phyloP scores from a whole-genome alignment of 2,797 vertebrate species.

The Pseudotriccus pelzelni region DNA sequence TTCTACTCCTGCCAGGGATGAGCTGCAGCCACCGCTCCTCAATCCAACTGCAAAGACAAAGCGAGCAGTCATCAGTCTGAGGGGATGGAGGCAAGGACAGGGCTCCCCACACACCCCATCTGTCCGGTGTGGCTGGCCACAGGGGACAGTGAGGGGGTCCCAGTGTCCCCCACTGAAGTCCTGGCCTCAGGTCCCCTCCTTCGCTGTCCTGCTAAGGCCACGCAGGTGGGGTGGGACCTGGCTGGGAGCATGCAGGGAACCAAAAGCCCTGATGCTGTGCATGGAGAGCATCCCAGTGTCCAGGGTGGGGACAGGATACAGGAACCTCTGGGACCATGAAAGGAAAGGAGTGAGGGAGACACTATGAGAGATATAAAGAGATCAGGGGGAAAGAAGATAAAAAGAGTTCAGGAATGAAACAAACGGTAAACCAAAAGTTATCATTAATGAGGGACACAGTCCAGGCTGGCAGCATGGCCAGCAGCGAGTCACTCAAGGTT shows the following conservation, averaged over 20 bases:
- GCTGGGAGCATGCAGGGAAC: background rate
- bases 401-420: background rate
- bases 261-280: rapidly evolving
- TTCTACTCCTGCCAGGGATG: background rate
- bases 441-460: rapidly evolving
- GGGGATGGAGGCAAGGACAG: background rate
- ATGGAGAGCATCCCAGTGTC: background rate
- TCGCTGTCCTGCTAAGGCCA: background rate
- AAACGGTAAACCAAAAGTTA: background rate
- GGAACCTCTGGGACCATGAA: background rate
- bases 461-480: rapidly evolving
- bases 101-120: rapidly evolving
- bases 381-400: background rate
- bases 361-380: background rate
- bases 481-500: background rate
- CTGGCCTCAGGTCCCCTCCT: background rate
- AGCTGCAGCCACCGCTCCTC: background rate
- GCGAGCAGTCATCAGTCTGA: background rate
- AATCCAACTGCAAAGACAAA: constrained; percentile 3
- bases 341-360: background rate
- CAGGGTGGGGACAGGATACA: rapidly evolving
- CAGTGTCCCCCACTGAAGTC: background rate
- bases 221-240: background rate
- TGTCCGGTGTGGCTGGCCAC: background rate
- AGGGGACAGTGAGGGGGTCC: background rate